Evolutionary conservation across 2,113 vertebrate genomes (phyloP), one percentile per base, ranked within the genome.

Genomic region (Acrocephalus kingi): DNA sequence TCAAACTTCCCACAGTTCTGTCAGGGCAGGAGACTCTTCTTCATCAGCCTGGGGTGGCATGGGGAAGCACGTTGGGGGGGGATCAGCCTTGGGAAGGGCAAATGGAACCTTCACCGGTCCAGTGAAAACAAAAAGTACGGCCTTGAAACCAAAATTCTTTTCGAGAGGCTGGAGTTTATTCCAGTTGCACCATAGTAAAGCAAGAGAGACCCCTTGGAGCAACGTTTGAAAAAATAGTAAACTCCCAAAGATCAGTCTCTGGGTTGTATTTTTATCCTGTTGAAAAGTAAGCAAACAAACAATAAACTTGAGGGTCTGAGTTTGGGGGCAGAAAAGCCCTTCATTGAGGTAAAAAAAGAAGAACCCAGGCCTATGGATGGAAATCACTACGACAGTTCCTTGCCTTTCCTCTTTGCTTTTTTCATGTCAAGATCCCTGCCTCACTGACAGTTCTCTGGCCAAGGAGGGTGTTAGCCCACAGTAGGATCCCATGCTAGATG

Each of bases 111-210:
- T 83, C 27, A 28, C 23, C 43, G 27, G 28, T 24, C 13, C 27
- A 52, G 28, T 52, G 37, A 43, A 93, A 89, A 68, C 11, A 52
- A 51, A 73, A 92, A 10, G 5, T 54, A 41, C 41, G 54, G 19
- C 18, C 72, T 90, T 66, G 67, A 77, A 92, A 77, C 51, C 66
- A 51, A 55, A 90, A 39, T 62, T 68, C 33, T 84, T 81, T 63
- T 54, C 39, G 25, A 63, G 48, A 49, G 21, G 30, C 51, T 69
- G 28, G 48, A 80, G 41, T 85, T 84, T 63, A 18, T 83, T 96
- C 48, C 31, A 45, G 19, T 80, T 89, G 37, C 13, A 83, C 15
- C 21, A 33, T 20, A 33, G 43, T 56, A 93, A 93, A 74, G 59
- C 51, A 74, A 76, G 63, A 79, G 46, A 91, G 37, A 79, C 22